Percentiles rank a stretch among this genome's conserved stretches.
These are phyloP conservation scores for Pterois miles DNA, from an alignment of 2,797 vertebrate genomes.

Conservation along the genomic window DNA sequence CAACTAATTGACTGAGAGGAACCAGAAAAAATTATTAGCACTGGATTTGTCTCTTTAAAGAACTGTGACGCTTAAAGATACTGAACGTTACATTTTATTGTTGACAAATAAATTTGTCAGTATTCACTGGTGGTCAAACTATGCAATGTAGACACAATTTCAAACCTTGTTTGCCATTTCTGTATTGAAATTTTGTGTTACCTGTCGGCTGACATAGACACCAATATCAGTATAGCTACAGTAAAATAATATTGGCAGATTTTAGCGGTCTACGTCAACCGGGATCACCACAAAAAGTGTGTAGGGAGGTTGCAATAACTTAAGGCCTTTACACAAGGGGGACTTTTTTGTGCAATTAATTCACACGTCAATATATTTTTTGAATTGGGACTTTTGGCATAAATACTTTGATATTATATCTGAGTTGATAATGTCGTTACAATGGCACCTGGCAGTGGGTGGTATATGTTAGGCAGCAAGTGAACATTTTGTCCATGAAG, in stretches of 20 bases:
- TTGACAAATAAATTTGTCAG: not conserved
- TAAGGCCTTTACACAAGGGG: no score
- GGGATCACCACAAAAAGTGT: not conserved
- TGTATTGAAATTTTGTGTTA: not conserved
- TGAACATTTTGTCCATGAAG: no score
- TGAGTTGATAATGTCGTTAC: no score
- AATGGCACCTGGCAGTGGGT: no score
- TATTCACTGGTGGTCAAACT: not conserved
- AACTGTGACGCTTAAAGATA: not conserved
- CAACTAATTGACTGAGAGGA: no score
- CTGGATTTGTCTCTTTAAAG: not conserved
- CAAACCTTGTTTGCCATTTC: not conserved
- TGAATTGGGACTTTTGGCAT: no score
- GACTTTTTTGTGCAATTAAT: no score
- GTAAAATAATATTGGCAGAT: not conserved
- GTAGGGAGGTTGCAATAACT: not conserved
- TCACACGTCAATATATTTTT: no score
- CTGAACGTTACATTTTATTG: not conserved
- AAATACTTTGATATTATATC: no score
- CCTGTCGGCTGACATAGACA: not conserved
- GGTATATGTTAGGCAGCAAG: no score
- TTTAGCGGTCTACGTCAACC: not conserved
- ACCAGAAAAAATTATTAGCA: no score
- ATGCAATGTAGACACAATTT: not conserved
- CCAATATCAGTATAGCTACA: not conserved